Evolutionary conservation across 2,113 vertebrate species (phyloP), one percentile per base, ranked within the genome.

Genomic region (Bubo bubo): DNA sequence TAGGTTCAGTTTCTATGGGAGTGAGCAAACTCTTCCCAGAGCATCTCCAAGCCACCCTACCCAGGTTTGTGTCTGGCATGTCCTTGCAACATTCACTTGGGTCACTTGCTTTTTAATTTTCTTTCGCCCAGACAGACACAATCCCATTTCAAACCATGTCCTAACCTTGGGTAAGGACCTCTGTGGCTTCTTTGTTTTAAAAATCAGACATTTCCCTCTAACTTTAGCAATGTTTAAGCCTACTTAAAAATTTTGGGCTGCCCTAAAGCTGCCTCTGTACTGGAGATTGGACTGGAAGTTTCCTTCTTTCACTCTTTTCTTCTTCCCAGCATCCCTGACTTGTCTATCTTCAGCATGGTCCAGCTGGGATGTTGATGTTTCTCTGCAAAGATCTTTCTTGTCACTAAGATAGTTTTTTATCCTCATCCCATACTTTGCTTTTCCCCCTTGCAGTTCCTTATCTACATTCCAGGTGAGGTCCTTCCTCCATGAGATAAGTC

Each of bases 21-120:
- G 15, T 4, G 1, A 87, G 15, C 4, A 56, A 56, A n/a, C 27
- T 52, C 43, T 70, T 68, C 35, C 41, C 62, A 56, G 19, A 49
- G 4, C 30, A 68, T 23, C 47, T 75, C 62, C 55, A n/a, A 15
- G n/a, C n/a, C 1, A 1, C 1, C 2, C 4, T 66, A 30, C 27
- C 16, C 34, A 53, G 19, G 24, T 18, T 19, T 27, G 76, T 52
- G 15, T 43, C 50, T 53, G 20, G 7, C 24, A 39, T 7, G 14
- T 53, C 35, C 24, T 53, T 39, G 45, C 9, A 4, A 7, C 28
- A 27, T 53, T 67, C 62, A 13, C 23, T 34, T 1, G 0, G 14
- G 6, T 90, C 34, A 5, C 8, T n/a, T 7, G 2, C 2, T 66
- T 52, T 24, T 86, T 74, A 6, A 6, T 32, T 58, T 76, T 70